Evolutionary conservation across 2,113 vertebrate genomes (phyloP).

Genomic region (Platysteira castanea): DNA sequence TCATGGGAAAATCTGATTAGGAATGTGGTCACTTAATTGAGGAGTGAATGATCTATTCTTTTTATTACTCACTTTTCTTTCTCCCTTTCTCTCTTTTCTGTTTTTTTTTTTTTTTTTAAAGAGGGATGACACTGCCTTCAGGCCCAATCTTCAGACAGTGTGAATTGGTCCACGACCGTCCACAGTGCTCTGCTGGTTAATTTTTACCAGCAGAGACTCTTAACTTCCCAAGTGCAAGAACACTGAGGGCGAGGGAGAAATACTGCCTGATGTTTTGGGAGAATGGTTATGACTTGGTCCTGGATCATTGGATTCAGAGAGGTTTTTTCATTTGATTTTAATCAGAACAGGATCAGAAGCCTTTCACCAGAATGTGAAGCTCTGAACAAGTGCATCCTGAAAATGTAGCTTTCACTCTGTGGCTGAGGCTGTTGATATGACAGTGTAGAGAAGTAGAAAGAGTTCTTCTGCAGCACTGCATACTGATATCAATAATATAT

Average conservation of each 20-base stretch:
- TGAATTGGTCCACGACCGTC: not conserved
- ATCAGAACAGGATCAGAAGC: not conserved
- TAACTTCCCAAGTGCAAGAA: not conserved
- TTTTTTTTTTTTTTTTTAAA: not conserved
- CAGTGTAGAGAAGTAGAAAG: not conserved
- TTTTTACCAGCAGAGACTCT: not conserved
- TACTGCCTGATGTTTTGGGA: not conserved
- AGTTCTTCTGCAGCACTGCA: not conserved
- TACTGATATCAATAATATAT: not conserved
- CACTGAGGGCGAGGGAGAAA: fast-evolving
- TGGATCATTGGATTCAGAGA: not conserved
- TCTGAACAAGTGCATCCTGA: not conserved
- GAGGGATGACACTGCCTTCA: not conserved
- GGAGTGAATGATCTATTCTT: not conserved
- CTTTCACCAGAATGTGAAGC: not conserved
- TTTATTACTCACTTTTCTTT: not conserved
- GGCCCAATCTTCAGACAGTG: not conserved
- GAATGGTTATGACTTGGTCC: not conserved
- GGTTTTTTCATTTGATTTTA: not conserved
- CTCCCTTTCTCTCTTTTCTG: fast-evolving
- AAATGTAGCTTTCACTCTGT: not conserved
- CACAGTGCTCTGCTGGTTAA: not conserved
- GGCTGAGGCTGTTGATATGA: not conserved
- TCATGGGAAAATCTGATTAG: not conserved
- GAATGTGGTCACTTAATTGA: not conserved